phyloP scores from a whole-genome alignment of 2,888 invertebrate species.

The Diadegma fenestrale region DNA sequence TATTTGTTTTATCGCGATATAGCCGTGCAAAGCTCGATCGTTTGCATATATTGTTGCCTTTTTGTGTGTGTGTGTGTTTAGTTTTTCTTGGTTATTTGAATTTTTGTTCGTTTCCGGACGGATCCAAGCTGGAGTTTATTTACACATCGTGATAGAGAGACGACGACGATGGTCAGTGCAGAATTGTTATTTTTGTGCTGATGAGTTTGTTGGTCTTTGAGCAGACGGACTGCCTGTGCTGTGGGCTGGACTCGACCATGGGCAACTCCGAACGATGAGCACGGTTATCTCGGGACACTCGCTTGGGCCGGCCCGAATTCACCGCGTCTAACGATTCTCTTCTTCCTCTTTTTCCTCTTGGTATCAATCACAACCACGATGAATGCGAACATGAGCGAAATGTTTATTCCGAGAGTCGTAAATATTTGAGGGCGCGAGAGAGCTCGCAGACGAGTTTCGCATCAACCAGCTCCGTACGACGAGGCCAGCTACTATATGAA shows the following conservation, averaged over 20 bases:
- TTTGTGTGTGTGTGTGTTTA: not conserved
- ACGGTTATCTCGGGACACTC: conserved; percentile 43
- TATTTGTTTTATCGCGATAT: conserved; percentile 11
- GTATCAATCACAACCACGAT: conserved; percentile 46
- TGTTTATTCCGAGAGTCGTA: not conserved
- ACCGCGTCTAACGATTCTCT: conserved; percentile 38
- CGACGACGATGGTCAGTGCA: not conserved
- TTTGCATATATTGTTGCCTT: conserved; percentile 36
- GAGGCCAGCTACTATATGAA: conserved; percentile 48
- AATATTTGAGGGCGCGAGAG: not conserved
- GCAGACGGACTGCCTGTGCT: conserved; percentile 27
- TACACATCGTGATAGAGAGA: conserved; percentile 17
- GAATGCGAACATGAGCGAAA: conserved; percentile 18
- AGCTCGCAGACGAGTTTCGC: not conserved
- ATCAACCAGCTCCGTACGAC: conserved; percentile 41
- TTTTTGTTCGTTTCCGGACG: conserved; percentile 60
- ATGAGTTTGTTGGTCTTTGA: conserved; percentile 43
- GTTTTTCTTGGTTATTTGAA: not conserved
- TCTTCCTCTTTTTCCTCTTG: conserved; percentile 42
- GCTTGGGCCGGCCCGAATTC: conserved; percentile 51
- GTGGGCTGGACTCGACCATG: conserved; percentile 56
- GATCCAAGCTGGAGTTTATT: conserved; percentile 46
- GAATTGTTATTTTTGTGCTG: conserved; percentile 32
- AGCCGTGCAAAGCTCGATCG: conserved; percentile 46
- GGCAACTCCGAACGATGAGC: conserved; percentile 33